phyloP scores from a whole-genome alignment of 2,113 vertebrate genomes.

The zebrafish (Danio rerio) region DNA sequence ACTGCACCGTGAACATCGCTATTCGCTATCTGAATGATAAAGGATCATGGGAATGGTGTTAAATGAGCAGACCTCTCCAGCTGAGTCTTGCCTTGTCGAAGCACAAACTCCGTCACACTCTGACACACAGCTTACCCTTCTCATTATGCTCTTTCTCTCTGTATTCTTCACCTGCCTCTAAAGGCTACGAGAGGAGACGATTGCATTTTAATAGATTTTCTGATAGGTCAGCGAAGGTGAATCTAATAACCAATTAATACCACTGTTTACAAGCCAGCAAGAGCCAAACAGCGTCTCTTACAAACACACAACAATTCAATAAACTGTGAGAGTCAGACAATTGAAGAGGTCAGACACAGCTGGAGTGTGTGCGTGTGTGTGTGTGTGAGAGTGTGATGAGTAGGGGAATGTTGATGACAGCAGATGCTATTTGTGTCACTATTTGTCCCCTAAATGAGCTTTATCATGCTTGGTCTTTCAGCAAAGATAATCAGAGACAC shows the following conservation, averaged over 20 bases:
- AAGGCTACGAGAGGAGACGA: conserved; percentile 28
- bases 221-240: conserved; percentile 50
- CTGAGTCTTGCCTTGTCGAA: not conserved
- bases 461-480: conserved; percentile 32
- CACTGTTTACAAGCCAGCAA: conserved; percentile 20
- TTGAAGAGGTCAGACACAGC: conserved; percentile 21
- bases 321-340: conserved; percentile 13
- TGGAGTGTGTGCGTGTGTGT: not conserved
- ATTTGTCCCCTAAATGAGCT: conserved; percentile 25
- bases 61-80: not conserved
- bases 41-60: not conserved
- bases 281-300: not conserved
- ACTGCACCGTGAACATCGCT: not conserved
- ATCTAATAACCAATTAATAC: conserved; percentile 45
- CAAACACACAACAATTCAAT: conserved; percentile 1
- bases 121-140: conserved; percentile 1
- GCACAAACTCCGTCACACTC: not conserved
- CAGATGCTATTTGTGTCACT: not conserved
- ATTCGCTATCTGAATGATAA: conserved; percentile 4
- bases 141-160: conserved; percentile 13
- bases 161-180: conserved; percentile 43
- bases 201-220: conserved; percentile 40
- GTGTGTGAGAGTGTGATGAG: not conserved
- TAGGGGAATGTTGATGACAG: not conserved
- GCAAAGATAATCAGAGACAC: not conserved